Evolutionary conservation across 1,140 invertebrate genomes (phyloP), one percentile per base, ranked within the genome.

Genomic region (Delia radicum): DNA sequence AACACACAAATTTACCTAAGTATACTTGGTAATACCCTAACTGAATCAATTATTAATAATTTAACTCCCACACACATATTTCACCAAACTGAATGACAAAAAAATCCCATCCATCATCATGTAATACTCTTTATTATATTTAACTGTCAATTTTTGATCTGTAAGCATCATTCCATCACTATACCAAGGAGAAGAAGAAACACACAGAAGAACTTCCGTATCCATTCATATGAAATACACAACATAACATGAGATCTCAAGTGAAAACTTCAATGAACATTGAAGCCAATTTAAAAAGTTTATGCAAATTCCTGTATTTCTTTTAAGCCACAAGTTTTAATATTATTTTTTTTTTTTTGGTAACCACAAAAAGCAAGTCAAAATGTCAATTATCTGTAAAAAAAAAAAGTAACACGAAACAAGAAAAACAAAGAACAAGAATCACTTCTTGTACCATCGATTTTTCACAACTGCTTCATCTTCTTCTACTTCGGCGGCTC

Each of bases 121-220:
- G 13, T 67, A 31, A 33, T 65, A 27, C 26, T 21, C 29, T 37
- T 69, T 69, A 31, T 18, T 21, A 21, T 8, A 55, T 21, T 8
- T 55, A 69, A 33, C 65, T 69, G 65, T 69, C 65, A 69, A 69
- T 69, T 69, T 69, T 69, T 69, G 65, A 69, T 69, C n/a, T 33
- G n/a, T 37, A 69, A 69, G 24, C 65, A 69, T 37, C 65, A 69
- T 55, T 18, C 18, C 18, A 55, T 21, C 48, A 55, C 7, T n/a
- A n/a, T 2, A 18, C 21, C 8, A 24, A 18, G n/a, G n/a, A 55
- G 12, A 48, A 2, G 5, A 15, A 15, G 42, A 48, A 21, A 5
- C 8, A 18, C 18, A 55, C n/a, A 55, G 24, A 21, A 18, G 24
- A 55, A 55, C 48, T 3, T 13, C 1, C 33, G 33, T 13, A 37